Evolutionary conservation across 2,797 vertebrate species (phyloP).

Genomic region (Todus mexicanus): DNA sequence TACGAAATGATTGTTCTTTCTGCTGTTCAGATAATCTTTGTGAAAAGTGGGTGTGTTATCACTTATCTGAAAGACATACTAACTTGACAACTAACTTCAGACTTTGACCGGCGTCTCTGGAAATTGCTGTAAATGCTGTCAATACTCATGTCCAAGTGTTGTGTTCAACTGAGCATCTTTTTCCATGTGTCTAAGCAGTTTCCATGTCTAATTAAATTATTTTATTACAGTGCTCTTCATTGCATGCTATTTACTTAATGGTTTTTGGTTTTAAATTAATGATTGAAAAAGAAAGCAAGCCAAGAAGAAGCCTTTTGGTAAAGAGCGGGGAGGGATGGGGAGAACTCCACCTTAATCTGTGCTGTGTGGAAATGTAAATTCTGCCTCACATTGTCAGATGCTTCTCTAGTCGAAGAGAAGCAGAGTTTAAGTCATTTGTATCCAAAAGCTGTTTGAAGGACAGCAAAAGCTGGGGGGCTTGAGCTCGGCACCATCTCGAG

Average conservation of each 20-base stretch:
- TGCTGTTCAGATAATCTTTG: not conserved
- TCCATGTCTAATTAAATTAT: not conserved
- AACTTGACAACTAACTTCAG: not conserved
- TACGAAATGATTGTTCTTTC: not conserved
- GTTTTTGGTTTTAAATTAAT: not conserved
- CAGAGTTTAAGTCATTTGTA: not conserved
- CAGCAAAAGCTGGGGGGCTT: not conserved
- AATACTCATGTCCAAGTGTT: not conserved
- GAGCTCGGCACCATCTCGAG: not conserved
- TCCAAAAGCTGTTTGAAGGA: not conserved
- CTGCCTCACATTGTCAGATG: accelerated
- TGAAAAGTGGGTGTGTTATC: not conserved
- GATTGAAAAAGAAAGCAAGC: not conserved
- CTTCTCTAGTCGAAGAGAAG: not conserved
- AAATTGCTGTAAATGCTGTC: not conserved
- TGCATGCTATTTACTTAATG: not conserved
- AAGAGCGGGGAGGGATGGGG: not conserved
- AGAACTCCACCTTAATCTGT: not conserved
- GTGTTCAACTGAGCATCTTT: not conserved
- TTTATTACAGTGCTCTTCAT: not conserved
- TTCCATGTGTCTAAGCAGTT: not conserved
- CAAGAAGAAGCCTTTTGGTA: not conserved
- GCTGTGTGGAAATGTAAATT: not conserved
- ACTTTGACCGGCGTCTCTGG: not conserved
- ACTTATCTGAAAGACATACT: not conserved